Conservation (phyloP, 2,113 vertebrate species). For the Phrynocephalus versicolor region DNA sequence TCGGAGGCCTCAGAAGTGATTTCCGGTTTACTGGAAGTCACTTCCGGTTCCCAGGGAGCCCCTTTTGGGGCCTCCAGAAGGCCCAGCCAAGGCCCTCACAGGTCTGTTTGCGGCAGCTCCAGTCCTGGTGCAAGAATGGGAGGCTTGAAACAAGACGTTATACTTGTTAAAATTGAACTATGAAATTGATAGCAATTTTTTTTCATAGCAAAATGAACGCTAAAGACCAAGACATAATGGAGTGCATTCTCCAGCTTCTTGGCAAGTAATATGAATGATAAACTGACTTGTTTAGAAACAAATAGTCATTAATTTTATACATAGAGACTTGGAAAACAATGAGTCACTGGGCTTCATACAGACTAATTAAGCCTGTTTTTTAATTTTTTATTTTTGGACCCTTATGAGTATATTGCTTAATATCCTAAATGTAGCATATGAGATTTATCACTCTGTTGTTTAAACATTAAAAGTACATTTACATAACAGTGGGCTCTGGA, state of each 20-base stretch:
- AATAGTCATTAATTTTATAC: constrained; percentile 54
- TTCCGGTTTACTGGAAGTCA: too few species aligned
- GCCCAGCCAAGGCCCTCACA: too few species aligned
- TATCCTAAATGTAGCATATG: constrained; percentile 42
- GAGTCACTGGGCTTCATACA: constrained; percentile 26
- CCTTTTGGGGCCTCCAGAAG: too few species aligned
- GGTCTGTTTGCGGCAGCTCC: too few species aligned
- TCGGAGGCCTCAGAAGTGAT: too few species aligned
- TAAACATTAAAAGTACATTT: constrained; percentile 63
- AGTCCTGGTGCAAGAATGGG: too few species aligned
- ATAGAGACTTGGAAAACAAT: constrained; percentile 46
- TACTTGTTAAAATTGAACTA: constrained; percentile 52
- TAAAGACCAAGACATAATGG: constrained; percentile 56
- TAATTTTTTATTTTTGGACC: constrained; percentile 20
- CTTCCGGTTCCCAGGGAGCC: too few species aligned
- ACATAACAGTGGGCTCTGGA: constrained; percentile 42
- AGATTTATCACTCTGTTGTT: constrained; percentile 48
- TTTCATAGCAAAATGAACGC: constrained; percentile 51
- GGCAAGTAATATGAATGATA: constrained; percentile 53
- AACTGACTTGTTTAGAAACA: constrained; percentile 56
- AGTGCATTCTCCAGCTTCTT: constrained; percentile 56
- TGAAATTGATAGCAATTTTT: constrained; percentile 38
- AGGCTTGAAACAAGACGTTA: neutral
- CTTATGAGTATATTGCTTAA: constrained; percentile 55
- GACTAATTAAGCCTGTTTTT: constrained; percentile 42